Evolutionary conservation across 2,797 vertebrate species (phyloP).

Genomic region (Podargus strigoides): DNA sequence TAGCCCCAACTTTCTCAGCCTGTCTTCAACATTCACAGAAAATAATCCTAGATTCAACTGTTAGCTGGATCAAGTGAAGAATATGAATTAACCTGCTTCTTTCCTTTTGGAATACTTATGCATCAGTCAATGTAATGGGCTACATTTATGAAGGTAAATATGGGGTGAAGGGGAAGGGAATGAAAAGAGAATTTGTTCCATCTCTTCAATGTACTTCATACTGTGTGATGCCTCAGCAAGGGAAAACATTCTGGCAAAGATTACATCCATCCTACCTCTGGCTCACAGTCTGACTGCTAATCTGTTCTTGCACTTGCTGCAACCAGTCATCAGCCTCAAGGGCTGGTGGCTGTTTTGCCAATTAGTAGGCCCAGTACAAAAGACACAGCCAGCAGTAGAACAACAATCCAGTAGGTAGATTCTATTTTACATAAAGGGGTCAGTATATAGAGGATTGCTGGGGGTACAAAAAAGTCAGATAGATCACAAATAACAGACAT

Average conservation of each 20-base stretch:
- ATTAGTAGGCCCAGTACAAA: too few relatives aligned
- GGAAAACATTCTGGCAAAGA: neutral
- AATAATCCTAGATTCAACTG: neutral
- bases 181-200: neutral
- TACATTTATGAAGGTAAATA: neutral
- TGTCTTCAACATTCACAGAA: too few relatives aligned
- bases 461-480: too few relatives aligned
- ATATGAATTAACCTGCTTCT: neutral
- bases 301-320: neutral
- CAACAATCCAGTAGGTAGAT: too few relatives aligned
- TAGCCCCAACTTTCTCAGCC: too few relatives aligned
- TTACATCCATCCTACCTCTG: neutral
- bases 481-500: too few relatives aligned
- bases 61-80: neutral
- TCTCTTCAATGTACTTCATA: neutral
- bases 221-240: neutral
- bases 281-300: neutral
- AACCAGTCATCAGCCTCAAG: neutral
- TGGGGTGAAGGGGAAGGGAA: neutral
- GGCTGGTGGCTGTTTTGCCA: too few relatives aligned
- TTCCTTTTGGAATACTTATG: neutral
- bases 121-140: neutral
- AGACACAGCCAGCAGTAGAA: too few relatives aligned
- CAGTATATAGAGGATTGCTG: too few relatives aligned
- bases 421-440: too few relatives aligned